Percentiles rank a stretch among this genome's conserved stretches.
Evolutionary conservation across 2,797 vertebrate species (phyloP).

Genomic region (Potorous gilbertii): DNA sequence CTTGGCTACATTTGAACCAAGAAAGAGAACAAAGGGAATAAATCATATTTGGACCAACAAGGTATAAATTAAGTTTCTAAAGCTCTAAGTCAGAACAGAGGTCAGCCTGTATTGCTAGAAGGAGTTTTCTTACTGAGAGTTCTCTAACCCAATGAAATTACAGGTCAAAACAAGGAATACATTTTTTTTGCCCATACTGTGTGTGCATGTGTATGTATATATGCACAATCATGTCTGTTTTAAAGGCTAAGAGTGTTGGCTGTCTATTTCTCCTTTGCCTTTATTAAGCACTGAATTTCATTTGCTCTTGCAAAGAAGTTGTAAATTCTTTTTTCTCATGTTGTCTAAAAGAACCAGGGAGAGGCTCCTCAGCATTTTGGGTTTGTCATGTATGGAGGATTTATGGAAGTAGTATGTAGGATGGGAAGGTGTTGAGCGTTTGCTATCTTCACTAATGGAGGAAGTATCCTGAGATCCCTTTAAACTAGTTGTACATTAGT

Average conservation of each 20-base stretch:
- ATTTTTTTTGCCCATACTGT: neutral
- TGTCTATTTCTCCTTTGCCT: neutral
- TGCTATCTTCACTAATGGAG: neutral
- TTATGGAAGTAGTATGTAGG: neutral
- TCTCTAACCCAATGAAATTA: neutral
- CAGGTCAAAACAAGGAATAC: neutral
- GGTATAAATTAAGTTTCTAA: neutral
- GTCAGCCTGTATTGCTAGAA: neutral
- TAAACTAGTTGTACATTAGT: neutral
- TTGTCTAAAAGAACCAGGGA: neutral
- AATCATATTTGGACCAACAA: neutral
- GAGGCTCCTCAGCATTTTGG: neutral
- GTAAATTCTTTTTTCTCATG: constrained; percentile 27
- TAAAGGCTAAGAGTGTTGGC: constrained; percentile 7
- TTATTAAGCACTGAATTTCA: constrained; percentile 9
- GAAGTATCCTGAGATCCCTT: neutral
- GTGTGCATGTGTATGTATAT: neutral
- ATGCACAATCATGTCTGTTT: neutral
- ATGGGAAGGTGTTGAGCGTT: neutral
- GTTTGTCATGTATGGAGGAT: neutral
- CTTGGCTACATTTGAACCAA: neutral
- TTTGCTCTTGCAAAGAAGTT: neutral
- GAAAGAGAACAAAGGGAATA: neutral
- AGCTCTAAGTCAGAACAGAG: neutral
- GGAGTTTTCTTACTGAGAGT: neutral